These are phyloP conservation scores for Oceanodroma leucorhoa DNA, from an alignment of 2,797 vertebrate species.

Conservation along the genomic window DNA sequence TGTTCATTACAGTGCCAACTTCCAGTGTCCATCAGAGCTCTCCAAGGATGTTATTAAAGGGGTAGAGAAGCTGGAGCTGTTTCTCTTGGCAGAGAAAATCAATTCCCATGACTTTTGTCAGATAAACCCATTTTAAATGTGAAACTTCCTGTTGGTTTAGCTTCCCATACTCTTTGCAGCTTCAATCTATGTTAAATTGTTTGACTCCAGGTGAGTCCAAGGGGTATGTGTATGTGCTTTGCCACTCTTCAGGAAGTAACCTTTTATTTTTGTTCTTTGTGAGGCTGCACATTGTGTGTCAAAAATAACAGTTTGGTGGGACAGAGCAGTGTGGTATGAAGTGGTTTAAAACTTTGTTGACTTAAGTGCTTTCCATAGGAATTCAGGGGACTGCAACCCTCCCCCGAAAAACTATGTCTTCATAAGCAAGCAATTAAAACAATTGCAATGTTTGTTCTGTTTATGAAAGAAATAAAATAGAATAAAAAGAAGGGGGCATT, in stretches of 20 bases:
- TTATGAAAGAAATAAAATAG: not conserved
- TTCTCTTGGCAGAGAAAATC: not conserved
- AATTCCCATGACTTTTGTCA: not conserved
- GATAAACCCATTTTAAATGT: not conserved
- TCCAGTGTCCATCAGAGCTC: not conserved
- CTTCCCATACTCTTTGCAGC: not conserved
- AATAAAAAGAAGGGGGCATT: not conserved
- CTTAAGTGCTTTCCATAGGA: not conserved
- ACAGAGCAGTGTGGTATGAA: not conserved
- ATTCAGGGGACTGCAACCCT: not conserved
- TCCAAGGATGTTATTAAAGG: not conserved
- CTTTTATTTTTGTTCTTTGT: not conserved
- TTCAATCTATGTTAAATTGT: not conserved
- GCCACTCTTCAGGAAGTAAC: not conserved
- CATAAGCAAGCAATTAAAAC: not conserved
- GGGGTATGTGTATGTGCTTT: not conserved
- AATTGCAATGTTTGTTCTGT: not conserved
- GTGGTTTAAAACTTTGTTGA: not conserved
- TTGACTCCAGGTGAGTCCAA: not conserved
- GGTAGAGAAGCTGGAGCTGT: not conserved
- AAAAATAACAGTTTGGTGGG: not conserved
- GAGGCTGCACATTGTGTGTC: not conserved
- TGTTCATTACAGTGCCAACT: not conserved
- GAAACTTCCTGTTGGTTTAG: not conserved
- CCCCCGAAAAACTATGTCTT: not conserved